A percentile compares a stretch with the other conserved stretches of the same genome.
phyloP scores from a whole-genome alignment of 2,888 invertebrate species.

The Drosophila suboccidentalis region DNA sequence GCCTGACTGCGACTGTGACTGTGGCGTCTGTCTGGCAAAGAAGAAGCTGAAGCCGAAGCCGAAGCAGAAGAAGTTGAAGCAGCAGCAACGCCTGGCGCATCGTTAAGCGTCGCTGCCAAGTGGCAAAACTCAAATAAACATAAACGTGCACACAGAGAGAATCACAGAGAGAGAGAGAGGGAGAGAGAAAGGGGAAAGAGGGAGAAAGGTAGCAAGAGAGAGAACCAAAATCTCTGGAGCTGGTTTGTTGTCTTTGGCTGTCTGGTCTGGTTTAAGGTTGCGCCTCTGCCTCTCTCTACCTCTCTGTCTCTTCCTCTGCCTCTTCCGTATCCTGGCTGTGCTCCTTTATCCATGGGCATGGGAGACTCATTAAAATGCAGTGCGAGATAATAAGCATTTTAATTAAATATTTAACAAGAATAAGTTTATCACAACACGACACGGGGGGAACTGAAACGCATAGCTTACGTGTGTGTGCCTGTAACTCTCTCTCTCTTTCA shows the following conservation, averaged over 20 bases:
- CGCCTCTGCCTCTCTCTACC: slow-evolving; percentile 3
- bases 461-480: slow-evolving; percentile 33
- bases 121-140: slow-evolving; percentile 81
- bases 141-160: slow-evolving; percentile 66
- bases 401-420: slow-evolving; percentile 85
- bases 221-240: slow-evolving; percentile 74
- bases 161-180: slow-evolving; percentile 7
- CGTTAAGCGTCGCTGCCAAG: slow-evolving; percentile 81
- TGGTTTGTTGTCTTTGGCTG: slow-evolving; percentile 75
- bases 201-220: neutral
- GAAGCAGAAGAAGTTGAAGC: slow-evolving; percentile 12
- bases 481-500: neutral
- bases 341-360: slow-evolving; percentile 55
- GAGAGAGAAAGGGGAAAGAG: neutral
- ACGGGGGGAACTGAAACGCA: slow-evolving; percentile 25
- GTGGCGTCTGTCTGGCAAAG: slow-evolving; percentile 36
- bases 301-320: neutral
- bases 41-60: slow-evolving; percentile 42
- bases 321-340: slow-evolving; percentile 4
- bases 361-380: slow-evolving; percentile 83
- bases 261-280: slow-evolving; percentile 16
- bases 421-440: slow-evolving; percentile 84
- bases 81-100: slow-evolving; percentile 66
- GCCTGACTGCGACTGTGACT: neutral
- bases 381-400: slow-evolving; percentile 81